Percentiles rank a stretch among this genome's conserved stretches.
Evolutionary conservation across 1,140 invertebrate genomes (phyloP).

Genomic region (Bombus waltoni): DNA sequence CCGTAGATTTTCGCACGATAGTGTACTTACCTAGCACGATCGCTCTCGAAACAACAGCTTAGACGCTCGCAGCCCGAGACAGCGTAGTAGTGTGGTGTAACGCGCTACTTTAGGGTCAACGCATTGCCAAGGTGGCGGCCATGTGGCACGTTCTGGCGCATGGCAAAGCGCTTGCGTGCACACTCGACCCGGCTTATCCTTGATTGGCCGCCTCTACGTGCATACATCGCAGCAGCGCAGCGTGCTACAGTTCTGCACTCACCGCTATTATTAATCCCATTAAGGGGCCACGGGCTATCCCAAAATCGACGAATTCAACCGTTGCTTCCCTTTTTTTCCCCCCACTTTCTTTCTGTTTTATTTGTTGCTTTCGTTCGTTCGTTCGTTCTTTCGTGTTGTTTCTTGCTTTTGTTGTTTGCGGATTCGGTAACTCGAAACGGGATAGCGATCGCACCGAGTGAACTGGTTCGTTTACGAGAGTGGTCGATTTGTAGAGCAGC

Average conservation of each 20-base stretch:
- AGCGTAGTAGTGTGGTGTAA: constrained; percentile 42
- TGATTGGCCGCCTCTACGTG: constrained; percentile 41
- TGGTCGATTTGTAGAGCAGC: constrained; percentile 11
- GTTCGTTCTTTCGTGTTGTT: neutral
- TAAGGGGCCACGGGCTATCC: constrained; percentile 32
- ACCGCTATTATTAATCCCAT: constrained; percentile 51
- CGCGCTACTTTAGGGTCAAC: constrained; percentile 79
- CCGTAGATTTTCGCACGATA: neutral
- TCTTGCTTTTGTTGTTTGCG: constrained; percentile 14
- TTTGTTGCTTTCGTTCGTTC: neutral
- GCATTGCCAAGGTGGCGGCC: constrained; percentile 80
- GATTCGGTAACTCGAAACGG: constrained; percentile 12
- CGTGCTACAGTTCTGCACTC: constrained; percentile 29
- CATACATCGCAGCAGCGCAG: constrained; percentile 29
- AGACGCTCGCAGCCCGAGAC: constrained; percentile 8
- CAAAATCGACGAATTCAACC: neutral
- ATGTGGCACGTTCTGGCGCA: constrained; percentile 77
- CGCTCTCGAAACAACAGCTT: constrained; percentile 41
- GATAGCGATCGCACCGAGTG: neutral
- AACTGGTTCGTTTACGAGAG: constrained; percentile 8
- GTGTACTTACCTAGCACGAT: neutral
- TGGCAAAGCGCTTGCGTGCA: constrained; percentile 70
- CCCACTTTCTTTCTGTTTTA: no score
- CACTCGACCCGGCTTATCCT: constrained; percentile 57
- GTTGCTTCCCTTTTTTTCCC: no score